Base-by-base conservation (phyloP, 1,140 invertebrate species). In the Procambarus virginalis region DNA sequence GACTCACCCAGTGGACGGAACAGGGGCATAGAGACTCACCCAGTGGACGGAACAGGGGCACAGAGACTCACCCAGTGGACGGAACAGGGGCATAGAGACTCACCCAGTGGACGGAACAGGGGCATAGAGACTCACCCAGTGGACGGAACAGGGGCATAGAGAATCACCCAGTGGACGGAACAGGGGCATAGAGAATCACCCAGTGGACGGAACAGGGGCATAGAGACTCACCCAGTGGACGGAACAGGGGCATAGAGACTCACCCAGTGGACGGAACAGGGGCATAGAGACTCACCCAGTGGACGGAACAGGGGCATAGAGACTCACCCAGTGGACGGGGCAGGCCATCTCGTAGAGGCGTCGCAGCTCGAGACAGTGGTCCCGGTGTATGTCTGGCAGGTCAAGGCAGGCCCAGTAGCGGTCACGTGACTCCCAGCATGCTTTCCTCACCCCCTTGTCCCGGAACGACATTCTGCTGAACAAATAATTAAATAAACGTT, bases 341-440 rank as follows among this genome's bases (percentile, higher is more conserved):
- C 98, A 99, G 22, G 95, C 95, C 81, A 95, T 95, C 95, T 98
- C 97, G 94, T 97, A 99, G 45, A 96, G 83, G 94, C 96, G 96
- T 87, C 97, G 95, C 91, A 97, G 94, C 93, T 96, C 94, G 91
- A 94, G 93, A 94, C 98, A 99, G 83, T 95, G 95, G 91, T 95
- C 94, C 10, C 95, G 94, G 93, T 94, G 95, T 93, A 94, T 95
- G 93, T 93, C 95, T 93, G 94, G 96, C 93, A 92, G 93, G 94
- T 98, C 97, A 86, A 99, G 94, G 94, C 98, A 99, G 92, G 97
- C 96, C 97, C 97, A 99, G 94, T 97, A 98, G 75, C 95, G 94
- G 94, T 99, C 98, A 93, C 97, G 95, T 88, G 96, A 95, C 91
- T 94, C 94, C 97, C 98, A 99, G 94, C 98, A 99, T 93, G 94